A percentile compares a stretch with the other conserved stretches of the same genome.
Conservation (phyloP, 2,888 invertebrate species). For the Andrena bicolor region DNA sequence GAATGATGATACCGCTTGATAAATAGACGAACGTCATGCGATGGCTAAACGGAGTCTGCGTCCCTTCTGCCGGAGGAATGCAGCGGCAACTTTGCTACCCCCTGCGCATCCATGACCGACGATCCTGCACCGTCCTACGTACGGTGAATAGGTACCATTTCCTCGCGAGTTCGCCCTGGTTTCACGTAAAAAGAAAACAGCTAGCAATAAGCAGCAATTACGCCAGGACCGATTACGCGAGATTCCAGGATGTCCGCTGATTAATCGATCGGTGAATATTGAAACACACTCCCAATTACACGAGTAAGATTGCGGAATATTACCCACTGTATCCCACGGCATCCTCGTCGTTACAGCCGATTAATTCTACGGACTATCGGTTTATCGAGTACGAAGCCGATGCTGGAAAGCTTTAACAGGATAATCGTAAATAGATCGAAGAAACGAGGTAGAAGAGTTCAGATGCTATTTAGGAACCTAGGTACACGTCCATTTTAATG, state of each 20-base stretch:
- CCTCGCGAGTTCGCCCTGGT: not conserved
- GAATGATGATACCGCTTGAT: slow-evolving; percentile 84
- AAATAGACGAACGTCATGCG: slow-evolving; percentile 84
- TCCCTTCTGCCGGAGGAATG: slow-evolving; percentile 65
- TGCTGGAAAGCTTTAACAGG: not conserved
- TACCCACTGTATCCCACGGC: too few species aligned
- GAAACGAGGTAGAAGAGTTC: too few species aligned
- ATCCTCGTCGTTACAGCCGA: not conserved
- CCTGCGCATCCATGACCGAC: slow-evolving; percentile 24
- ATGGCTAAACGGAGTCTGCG: slow-evolving; percentile 82
- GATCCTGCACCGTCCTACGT: slow-evolving; percentile 1
- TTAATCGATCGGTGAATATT: slow-evolving; percentile 29
- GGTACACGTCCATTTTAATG: not conserved
- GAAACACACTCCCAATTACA: slow-evolving; percentile 16
- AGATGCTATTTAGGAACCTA: not conserved
- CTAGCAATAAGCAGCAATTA: slow-evolving; percentile 19
- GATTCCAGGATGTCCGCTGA: slow-evolving; percentile 16
- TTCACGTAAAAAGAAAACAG: not conserved
- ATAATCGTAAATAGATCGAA: not conserved
- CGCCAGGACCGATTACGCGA: slow-evolving; percentile 18
- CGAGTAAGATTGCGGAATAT: slow-evolving; percentile 1
- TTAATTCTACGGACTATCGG: not conserved
- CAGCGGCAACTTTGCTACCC: slow-evolving; percentile 32
- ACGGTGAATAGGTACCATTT: not conserved
- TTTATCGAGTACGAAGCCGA: not conserved